These are phyloP conservation scores for Etheostoma spectabile DNA, from an alignment of 2,113 vertebrate species.

Conservation along the genomic window DNA sequence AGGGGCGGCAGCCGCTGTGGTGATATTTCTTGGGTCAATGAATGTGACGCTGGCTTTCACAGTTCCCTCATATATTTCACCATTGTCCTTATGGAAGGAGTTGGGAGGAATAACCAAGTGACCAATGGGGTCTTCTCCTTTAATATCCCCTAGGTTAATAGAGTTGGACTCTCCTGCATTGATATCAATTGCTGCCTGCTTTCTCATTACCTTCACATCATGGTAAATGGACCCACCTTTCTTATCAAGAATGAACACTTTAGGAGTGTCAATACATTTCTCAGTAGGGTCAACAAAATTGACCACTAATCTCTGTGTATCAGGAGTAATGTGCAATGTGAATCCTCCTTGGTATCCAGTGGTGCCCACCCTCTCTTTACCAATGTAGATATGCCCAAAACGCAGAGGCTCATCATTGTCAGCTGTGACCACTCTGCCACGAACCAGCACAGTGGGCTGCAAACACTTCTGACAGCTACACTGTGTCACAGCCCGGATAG, in stretches of 20 bases:
- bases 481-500: slow-evolving; percentile 88
- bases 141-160: slow-evolving; percentile 87
- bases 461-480: slow-evolving; percentile 91
- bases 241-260: slow-evolving; percentile 92
- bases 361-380: slow-evolving; percentile 87
- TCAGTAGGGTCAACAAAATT: slow-evolving; percentile 90
- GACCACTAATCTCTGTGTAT: slow-evolving; percentile 88
- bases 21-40: slow-evolving; percentile 92
- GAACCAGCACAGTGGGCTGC: slow-evolving; percentile 86
- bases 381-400: slow-evolving; percentile 92
- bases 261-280: slow-evolving; percentile 89
- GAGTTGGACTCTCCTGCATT: slow-evolving; percentile 84
- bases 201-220: slow-evolving; percentile 92
- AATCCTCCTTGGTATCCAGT: slow-evolving; percentile 95
- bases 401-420: slow-evolving; percentile 91
- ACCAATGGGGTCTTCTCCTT: slow-evolving; percentile 86
- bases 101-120: slow-evolving; percentile 91
- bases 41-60: slow-evolving; percentile 96
- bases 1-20: slow-evolving; percentile 86
- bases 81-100: slow-evolving; percentile 86
- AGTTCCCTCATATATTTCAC: slow-evolving; percentile 87
- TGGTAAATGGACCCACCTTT: slow-evolving; percentile 91
- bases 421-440: slow-evolving; percentile 88
- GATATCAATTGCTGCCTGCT: slow-evolving; percentile 86
- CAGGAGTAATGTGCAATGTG: slow-evolving; percentile 89